Percentiles rank a stretch among this genome's conserved stretches.
Evolutionary conservation across 2,113 vertebrate genomes (phyloP).

Genomic region (Urocolius indicus): DNA sequence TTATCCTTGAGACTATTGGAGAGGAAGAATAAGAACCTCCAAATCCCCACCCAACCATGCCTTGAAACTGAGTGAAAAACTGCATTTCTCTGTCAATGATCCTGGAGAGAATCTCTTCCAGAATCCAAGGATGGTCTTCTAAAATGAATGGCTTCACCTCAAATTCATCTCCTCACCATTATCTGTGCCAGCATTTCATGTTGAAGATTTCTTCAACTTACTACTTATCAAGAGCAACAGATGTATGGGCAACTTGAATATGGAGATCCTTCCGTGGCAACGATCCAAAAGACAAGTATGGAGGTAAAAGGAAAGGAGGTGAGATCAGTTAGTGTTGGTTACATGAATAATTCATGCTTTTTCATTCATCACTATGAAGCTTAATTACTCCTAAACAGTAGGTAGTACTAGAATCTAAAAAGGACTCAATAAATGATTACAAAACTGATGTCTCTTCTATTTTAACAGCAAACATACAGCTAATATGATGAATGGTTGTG

Average conservation of each 20-base stretch:
- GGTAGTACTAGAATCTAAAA: not conserved
- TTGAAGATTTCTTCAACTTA: not conserved
- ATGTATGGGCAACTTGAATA: not conserved
- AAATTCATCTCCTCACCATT: not conserved
- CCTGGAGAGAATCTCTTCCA: not conserved
- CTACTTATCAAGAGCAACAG: not conserved
- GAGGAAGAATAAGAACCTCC: not conserved
- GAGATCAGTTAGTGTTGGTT: not conserved
- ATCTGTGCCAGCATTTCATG: not conserved
- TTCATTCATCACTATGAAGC: not conserved
- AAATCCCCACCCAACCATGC: rapidly evolving
- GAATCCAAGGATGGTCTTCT: not conserved
- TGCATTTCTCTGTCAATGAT: not conserved
- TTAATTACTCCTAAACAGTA: not conserved
- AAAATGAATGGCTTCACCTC: not conserved
- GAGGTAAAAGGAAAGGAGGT: not conserved
- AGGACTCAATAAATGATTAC: not conserved
- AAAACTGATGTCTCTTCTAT: not conserved
- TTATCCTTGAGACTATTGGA: not conserved
- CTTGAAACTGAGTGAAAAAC: not conserved
- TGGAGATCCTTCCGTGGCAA: not conserved
- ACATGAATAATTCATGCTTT: not conserved
- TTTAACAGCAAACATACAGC: not conserved
- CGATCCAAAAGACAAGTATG: not conserved
- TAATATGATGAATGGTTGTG: not conserved